Evolutionary conservation across 1,140 invertebrate genomes (phyloP).

Genomic region (Globodera rostochiensis): DNA sequence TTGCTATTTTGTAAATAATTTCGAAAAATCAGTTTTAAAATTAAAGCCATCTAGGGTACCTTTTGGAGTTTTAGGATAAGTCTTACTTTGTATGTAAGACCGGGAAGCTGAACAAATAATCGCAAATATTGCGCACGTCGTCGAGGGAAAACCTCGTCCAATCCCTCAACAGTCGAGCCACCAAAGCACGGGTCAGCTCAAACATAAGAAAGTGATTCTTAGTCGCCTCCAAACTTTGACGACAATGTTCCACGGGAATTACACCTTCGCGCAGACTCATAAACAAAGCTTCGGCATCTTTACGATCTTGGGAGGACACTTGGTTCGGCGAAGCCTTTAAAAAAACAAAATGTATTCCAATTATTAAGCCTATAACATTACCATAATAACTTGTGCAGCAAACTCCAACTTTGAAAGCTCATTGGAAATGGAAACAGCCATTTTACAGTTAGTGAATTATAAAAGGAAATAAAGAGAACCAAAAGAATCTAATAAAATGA

Average conservation of each 20-base stretch:
- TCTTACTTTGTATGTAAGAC: slow-evolving; percentile 26
- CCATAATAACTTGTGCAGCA: slow-evolving; percentile 36
- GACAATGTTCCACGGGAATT: slow-evolving; percentile 30
- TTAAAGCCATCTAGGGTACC: no score
- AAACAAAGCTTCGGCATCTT: slow-evolving; percentile 35
- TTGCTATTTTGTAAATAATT: no score
- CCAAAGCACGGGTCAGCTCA: slow-evolving; percentile 29
- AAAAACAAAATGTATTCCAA: background rate
- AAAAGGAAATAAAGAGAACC: no score
- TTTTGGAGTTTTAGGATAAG: background rate
- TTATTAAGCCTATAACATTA: background rate
- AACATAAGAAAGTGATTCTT: slow-evolving; percentile 41
- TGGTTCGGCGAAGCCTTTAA: slow-evolving; percentile 35
- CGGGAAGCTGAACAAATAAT: slow-evolving; percentile 35
- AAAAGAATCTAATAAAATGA: no score
- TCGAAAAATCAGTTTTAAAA: no score
- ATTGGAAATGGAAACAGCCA: slow-evolving; percentile 3
- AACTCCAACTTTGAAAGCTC: slow-evolving; percentile 37
- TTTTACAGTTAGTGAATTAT: background rate
- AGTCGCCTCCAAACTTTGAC: slow-evolving; percentile 36
- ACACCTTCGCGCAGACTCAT: slow-evolving; percentile 24
- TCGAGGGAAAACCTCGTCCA: slow-evolving; percentile 28
- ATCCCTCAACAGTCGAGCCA: slow-evolving; percentile 29
- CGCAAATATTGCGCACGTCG: slow-evolving; percentile 29
- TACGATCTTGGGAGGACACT: slow-evolving; percentile 29